Evolutionary conservation across 2,113 vertebrate genomes (phyloP).

Genomic region (Dolichallabes microphthalmus): DNA sequence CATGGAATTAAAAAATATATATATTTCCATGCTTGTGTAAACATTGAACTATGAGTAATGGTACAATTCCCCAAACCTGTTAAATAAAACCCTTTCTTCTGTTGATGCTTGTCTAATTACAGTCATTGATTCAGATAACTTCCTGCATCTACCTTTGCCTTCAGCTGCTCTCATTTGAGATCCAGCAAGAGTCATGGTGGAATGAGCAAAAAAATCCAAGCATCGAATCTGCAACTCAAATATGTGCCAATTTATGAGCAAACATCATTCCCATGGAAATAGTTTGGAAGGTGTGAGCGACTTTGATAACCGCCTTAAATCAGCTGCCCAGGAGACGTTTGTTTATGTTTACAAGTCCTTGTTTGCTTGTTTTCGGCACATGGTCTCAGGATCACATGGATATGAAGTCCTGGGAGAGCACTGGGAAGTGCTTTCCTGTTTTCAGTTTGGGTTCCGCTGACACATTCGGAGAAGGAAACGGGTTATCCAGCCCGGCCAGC

Average conservation of each 20-base stretch:
- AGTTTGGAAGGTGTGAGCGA: constrained; percentile 35
- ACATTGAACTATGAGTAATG: neutral
- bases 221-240: neutral
- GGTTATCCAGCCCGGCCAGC: constrained; percentile 67
- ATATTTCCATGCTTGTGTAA: neutral
- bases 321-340: constrained; percentile 35
- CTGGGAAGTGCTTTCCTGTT: constrained; percentile 57
- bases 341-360: constrained; percentile 52
- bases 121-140: neutral
- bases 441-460: constrained; percentile 53
- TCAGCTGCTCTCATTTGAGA: constrained; percentile 20
- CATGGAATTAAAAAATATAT: neutral
- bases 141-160: constrained; percentile 15
- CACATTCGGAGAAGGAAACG: constrained; percentile 54
- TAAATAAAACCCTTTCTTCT: neutral
- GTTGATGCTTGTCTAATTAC: neutral
- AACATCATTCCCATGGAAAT: constrained; percentile 26
- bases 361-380: constrained; percentile 25
- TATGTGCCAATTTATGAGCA: constrained; percentile 18
- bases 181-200: neutral
- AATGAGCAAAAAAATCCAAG: constrained; percentile 1
- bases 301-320: constrained; percentile 42
- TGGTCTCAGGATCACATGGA: constrained; percentile 39
- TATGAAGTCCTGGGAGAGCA: constrained; percentile 51
- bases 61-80: neutral